A percentile compares a stretch with the other conserved stretches of the same genome.
Evolutionary conservation across 2,113 vertebrate species (phyloP).

Genomic region (Dipodomys stephensi): DNA sequence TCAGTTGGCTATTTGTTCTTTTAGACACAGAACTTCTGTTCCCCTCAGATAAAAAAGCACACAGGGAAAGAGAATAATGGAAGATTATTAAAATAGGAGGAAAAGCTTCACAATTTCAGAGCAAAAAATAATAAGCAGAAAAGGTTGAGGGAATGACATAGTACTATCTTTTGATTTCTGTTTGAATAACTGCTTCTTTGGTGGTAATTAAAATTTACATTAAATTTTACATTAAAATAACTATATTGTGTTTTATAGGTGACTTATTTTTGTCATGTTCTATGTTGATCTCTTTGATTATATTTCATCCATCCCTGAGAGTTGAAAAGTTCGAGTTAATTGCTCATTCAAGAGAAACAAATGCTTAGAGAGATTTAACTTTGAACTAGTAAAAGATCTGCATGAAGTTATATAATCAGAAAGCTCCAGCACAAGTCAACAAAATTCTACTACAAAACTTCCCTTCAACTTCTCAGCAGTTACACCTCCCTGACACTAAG

Average conservation of each 20-base stretch:
- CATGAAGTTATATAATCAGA: background rate
- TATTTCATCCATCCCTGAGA: background rate
- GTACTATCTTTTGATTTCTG: background rate
- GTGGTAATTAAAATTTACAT: background rate
- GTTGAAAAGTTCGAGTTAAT: background rate
- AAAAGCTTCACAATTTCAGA: too few species aligned
- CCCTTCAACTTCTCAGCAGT: background rate
- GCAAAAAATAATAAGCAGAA: background rate
- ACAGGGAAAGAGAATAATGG: background rate
- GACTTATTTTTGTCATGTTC: background rate
- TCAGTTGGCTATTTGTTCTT: background rate
- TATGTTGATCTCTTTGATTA: background rate
- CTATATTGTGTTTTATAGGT: background rate
- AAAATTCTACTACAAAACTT: background rate
- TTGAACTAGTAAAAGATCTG: background rate
- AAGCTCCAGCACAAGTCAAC: background rate
- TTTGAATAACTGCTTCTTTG: slow-evolving; percentile 7
- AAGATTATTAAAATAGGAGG: background rate
- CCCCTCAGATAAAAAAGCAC: background rate
- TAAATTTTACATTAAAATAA: slow-evolving; percentile 22
- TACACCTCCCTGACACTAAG: background rate
- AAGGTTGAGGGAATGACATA: background rate
- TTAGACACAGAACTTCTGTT: background rate
- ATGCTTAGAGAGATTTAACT: background rate
- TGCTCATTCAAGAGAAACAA: background rate